Evolutionary conservation across 2,113 vertebrate species (phyloP), one percentile per base, ranked within the genome.

Genomic region (Pseudopipra pipra): DNA sequence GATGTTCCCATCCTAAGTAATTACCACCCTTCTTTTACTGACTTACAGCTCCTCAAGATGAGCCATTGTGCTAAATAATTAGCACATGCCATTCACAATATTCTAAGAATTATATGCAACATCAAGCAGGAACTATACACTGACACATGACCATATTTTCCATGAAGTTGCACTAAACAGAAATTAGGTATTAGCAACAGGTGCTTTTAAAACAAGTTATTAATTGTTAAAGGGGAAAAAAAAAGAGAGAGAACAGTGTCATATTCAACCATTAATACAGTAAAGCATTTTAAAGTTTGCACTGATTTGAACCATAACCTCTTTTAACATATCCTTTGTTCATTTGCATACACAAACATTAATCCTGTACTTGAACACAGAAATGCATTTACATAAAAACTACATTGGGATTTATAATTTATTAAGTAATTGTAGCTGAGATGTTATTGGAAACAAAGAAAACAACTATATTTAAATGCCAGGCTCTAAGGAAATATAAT

Each of bases 51-150:
- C 96, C 92, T 95, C 98, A 97, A 97, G 98, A 98, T 97, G 95
- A 97, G 98, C 97, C 97, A 98, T 98, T 98, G 98, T 98, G 94
- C 94, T 97, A 98, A 98, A 98, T 98, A 98, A 98, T 98, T 98
- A 98, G 97, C 98, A 98, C 98, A 98, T 98, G 98, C 96, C 98
- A 97, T 97, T 98, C 98, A 98, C 95, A 98, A 97, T 98, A 97
- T 97, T 97, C 77, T 93, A 97, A 97, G 97, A 97, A 98, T 98
- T 98, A 98, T 98, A 98, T 97, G 98, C 98, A 98, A 98, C 98
- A 98, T 98, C 98, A 98, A 97, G 97, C 98, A 98, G 97, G 97
- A 98, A 97, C 97, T 98, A 97, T 97, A 98, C 82, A 39, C 63
- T 97, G 97, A 97, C 97, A 97, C 94, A 95, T 88, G 94, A 95